phyloP scores from a whole-genome alignment of 2,797 vertebrate genomes.

The Spatula versicolor region DNA sequence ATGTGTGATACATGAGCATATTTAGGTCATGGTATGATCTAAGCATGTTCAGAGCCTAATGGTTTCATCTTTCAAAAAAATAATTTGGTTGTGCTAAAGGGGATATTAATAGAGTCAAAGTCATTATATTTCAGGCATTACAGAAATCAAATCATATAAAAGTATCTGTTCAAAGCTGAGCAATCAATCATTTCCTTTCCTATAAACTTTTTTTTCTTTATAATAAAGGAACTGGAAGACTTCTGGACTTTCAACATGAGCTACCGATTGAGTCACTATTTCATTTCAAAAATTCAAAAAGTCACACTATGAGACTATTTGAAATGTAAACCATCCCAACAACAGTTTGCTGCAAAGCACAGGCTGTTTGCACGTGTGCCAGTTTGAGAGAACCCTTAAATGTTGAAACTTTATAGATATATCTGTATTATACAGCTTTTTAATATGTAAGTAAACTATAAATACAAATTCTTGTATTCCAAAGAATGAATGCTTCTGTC shows the following conservation, averaged over 20 bases:
- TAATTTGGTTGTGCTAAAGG: constrained; percentile 44
- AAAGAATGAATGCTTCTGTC: neutral
- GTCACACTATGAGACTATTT: neutral
- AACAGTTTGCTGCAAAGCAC: neutral
- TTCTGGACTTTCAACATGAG: neutral
- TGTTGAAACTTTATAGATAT: neutral
- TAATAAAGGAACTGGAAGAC: neutral
- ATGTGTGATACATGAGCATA: neutral
- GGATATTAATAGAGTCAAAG: constrained; percentile 56
- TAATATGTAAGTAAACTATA: neutral
- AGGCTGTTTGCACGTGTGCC: neutral
- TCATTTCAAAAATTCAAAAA: neutral
- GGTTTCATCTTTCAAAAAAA: constrained; percentile 55
- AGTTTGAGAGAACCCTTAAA: neutral
- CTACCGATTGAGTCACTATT: neutral
- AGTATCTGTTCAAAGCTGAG: constrained; percentile 49
- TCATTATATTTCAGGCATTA: constrained; percentile 20
- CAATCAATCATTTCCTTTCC: constrained; percentile 36
- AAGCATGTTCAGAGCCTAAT: constrained; percentile 48
- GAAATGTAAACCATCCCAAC: neutral
- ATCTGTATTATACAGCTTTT: neutral
- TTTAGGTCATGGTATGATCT: constrained; percentile 26
- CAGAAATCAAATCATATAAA: constrained; percentile 35
- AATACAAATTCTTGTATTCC: neutral
- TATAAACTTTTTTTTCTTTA: constrained; percentile 15